Base-by-base conservation (phyloP, 2,888 invertebrate species). In the Branchellion lobata region DNA sequence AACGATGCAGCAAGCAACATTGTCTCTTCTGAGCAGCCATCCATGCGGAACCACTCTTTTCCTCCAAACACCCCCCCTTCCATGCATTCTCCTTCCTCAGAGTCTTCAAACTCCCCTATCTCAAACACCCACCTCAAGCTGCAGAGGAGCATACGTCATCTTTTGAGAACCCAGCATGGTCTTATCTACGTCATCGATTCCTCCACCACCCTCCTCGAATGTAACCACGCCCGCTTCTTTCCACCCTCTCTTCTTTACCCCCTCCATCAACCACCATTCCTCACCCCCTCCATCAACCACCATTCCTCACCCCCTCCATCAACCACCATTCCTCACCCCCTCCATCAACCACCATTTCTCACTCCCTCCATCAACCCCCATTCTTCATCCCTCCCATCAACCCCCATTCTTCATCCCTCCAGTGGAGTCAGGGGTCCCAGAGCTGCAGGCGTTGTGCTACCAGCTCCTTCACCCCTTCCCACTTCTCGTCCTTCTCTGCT, bases 121-220 rank as follows among this genome's bases (percentile, higher is more conserved):
- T 34, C 33, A 0, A 18, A 27, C 40, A 40, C 5, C 14, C 33
- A 33, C 33, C 34, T 83, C 76, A 85, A 85, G 61, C 82, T 86
- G 21, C 83, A 83, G 27, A 84, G 84, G 51, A 84, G 84, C 1
- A 84, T 87, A 8, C 83, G 84, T 82, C 85, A 86, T 79, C 84
- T 86, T 53, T 86, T 86, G 82, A 83, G 83, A 34, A 84, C 85
- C 18, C 81, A 86, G 14, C 86, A 86, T 83, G 87, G 84, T 1
- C 85, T 86, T 78, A 83, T 87, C n/a, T 87, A 85, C 84, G 86
- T 86, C 29, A 83, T 85, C 5, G 85, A 87, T 83, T 85, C 85
- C 0, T 83, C 85, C 0, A 78, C 80, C 75, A 79, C 78, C 11
- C 34, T 65, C 31, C 82, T 82, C 14, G 71, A 81, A 79, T 81